Evolutionary conservation across 2,113 vertebrate genomes (phyloP).

Genomic region (Melanerpes formicivorus): DNA sequence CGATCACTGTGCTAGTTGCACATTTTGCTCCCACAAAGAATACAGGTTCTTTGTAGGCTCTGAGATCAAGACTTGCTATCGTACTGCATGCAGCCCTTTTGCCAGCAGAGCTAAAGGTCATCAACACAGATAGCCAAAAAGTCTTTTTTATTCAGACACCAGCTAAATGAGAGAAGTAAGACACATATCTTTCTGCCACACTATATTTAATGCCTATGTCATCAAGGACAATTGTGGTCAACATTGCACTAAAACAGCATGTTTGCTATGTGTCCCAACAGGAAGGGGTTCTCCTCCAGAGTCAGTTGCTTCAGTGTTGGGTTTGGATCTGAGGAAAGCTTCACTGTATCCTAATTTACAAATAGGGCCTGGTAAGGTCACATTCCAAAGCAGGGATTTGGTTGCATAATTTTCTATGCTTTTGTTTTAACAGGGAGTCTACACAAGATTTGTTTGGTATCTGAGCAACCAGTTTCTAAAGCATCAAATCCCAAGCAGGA

Average conservation of each 20-base stretch:
- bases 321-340: neutral
- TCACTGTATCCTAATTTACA: neutral
- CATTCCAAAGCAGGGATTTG: conserved; percentile 2
- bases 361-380: neutral
- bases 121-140: fast-evolving
- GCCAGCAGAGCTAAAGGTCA: neutral
- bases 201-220: neutral
- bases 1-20: neutral
- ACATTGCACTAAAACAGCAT: neutral
- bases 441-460: conserved; percentile 63
- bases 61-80: neutral
- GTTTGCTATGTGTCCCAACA: neutral
- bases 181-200: neutral
- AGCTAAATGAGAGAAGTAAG: neutral
- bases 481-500: conserved; percentile 50
- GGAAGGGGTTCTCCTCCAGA: neutral
- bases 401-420: conserved; percentile 13
- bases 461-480: conserved; percentile 72
- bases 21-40: neutral
- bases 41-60: neutral
- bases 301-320: neutral
- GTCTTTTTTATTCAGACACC: neutral
- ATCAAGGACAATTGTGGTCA: neutral
- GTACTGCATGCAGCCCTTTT: neutral
- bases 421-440: conserved; percentile 43